Conservation (phyloP, 2,797 vertebrate species). For the Coccyzus lansbergi region DNA sequence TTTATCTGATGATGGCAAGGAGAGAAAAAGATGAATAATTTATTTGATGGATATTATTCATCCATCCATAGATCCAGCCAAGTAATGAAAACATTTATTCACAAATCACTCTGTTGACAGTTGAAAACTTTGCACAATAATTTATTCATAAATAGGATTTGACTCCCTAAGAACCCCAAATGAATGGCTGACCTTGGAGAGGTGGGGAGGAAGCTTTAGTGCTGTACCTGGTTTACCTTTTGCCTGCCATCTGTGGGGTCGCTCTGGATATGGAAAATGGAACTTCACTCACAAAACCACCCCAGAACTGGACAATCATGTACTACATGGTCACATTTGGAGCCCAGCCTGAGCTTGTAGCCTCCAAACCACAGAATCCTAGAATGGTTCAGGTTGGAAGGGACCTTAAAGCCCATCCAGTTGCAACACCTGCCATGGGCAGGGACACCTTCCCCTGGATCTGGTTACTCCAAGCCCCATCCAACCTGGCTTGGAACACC, state of each 20-base stretch:
- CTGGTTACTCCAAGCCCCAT: too few relatives aligned
- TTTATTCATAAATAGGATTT: constrained; percentile 21
- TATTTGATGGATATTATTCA: constrained; percentile 63
- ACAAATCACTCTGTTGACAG: constrained; percentile 49
- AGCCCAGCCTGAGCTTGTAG: not conserved
- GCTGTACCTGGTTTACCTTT: not conserved
- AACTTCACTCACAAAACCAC: not conserved
- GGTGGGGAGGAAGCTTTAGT: not conserved
- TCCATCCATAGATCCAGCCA: constrained; percentile 39
- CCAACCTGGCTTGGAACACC: too few relatives aligned
- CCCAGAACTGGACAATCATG: not conserved
- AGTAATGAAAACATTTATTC: constrained; percentile 66
- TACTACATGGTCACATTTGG: too few relatives aligned
- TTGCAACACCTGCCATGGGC: too few relatives aligned
- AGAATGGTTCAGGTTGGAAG: too few relatives aligned
- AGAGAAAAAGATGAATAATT: constrained; percentile 66
- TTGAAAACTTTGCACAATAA: not conserved
- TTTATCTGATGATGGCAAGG: constrained; percentile 58
- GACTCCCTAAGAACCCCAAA: not conserved
- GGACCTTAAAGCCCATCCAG: too few relatives aligned
- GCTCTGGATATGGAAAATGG: not conserved
- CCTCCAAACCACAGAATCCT: not conserved
- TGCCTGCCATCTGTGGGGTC: not conserved
- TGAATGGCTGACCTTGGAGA: not conserved
- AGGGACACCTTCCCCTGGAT: too few relatives aligned